Percentiles rank a stretch among this genome's conserved stretches.
Evolutionary conservation across 2,113 vertebrate species (phyloP).

Genomic region (Saimiri boliviensis): DNA sequence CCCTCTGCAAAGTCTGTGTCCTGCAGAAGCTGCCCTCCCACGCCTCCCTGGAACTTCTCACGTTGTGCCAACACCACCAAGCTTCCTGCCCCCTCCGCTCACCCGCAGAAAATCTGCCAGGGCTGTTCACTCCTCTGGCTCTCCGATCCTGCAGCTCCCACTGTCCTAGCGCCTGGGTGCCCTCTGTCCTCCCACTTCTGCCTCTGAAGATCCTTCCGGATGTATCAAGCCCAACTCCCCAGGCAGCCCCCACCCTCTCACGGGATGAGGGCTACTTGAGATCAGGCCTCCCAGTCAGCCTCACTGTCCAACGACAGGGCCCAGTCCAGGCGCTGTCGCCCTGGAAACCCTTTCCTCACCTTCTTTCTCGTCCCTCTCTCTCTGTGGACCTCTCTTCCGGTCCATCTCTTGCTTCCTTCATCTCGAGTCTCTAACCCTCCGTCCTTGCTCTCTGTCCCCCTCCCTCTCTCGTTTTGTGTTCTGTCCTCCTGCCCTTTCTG

Average conservation of each 20-base stretch:
- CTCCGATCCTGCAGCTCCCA: fast-evolving
- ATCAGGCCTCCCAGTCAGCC: fast-evolving
- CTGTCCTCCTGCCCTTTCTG: not conserved
- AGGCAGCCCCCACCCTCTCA: not conserved
- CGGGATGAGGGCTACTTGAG: fast-evolving
- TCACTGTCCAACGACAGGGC: not conserved
- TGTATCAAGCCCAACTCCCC: not conserved
- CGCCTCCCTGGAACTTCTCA: not conserved
- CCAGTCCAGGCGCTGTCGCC: not conserved
- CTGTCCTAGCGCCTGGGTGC: fast-evolving
- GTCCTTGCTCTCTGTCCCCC: not conserved
- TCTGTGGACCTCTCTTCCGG: not conserved
- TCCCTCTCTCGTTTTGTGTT: not conserved
- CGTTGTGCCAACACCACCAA: not conserved
- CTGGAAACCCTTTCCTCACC: not conserved
- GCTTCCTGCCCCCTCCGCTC: not conserved
- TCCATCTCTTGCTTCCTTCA: not conserved
- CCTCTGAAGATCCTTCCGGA: not conserved
- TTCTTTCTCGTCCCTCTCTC: not conserved
- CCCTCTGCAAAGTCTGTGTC: not conserved
- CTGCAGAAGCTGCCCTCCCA: constrained; percentile 31
- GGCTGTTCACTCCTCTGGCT: not conserved
- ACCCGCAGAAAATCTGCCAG: not conserved
- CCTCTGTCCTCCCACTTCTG: not conserved
- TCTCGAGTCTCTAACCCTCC: not conserved